A percentile compares a stretch with the other conserved stretches of the same genome.
Conservation (phyloP, 1,140 invertebrate genomes). For the Euura lappo region DNA sequence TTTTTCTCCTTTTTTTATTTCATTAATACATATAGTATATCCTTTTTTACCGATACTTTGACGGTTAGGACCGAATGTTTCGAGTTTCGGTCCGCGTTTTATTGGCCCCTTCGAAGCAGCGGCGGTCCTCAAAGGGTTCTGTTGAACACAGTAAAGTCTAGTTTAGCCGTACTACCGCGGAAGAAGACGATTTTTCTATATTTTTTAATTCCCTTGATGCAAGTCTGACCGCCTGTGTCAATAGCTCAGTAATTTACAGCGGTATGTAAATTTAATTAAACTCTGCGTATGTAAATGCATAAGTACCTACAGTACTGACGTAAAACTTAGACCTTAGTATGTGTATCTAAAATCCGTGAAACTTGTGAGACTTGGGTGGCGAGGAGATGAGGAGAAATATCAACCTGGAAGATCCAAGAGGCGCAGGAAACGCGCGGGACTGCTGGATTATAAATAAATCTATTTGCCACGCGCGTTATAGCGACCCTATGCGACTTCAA, state of each 20-base stretch:
- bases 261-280: slow-evolving; percentile 47
- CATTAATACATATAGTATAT: too few relatives aligned
- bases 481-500: not conserved
- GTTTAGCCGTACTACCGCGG: slow-evolving; percentile 56
- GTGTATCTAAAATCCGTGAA: too few relatives aligned
- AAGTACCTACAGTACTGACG: not conserved
- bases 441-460: slow-evolving; percentile 45
- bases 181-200: slow-evolving; percentile 35
- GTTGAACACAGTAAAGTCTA: slow-evolving; percentile 42
- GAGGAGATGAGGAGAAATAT: not conserved
- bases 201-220: slow-evolving; percentile 24
- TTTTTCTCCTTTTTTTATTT: too few relatives aligned
- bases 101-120: not conserved
- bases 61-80: not conserved
- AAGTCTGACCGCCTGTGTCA: slow-evolving; percentile 23
- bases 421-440: not conserved
- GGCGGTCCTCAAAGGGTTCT: not conserved
- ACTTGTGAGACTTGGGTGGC: too few relatives aligned
- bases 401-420: not conserved
- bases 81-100: not conserved
- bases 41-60: too few relatives aligned
- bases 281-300: slow-evolving; percentile 24
- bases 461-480: not conserved
- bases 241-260: slow-evolving; percentile 41
- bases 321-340: too few relatives aligned